Conservation (phyloP, 2,113 vertebrate species). For the Notothenia rossii region DNA sequence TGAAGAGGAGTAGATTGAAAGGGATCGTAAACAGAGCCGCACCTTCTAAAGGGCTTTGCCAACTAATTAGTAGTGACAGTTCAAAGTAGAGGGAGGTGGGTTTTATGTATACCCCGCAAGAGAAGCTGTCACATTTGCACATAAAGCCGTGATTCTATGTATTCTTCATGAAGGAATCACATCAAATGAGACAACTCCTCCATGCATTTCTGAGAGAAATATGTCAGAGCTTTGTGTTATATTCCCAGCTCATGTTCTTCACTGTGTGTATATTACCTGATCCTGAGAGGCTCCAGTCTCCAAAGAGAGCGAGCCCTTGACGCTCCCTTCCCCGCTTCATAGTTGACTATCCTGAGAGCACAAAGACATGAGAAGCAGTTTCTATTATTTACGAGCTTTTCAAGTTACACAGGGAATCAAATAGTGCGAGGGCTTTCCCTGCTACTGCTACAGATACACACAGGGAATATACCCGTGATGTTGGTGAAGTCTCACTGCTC, state of each 20-base stretch:
- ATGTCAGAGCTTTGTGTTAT: neutral
- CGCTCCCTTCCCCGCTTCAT: conserved; percentile 92
- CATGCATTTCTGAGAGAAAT: neutral
- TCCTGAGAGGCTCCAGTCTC: conserved; percentile 95
- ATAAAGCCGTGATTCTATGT: conserved; percentile 9
- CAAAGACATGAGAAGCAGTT: conserved; percentile 7
- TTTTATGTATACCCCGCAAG: conserved; percentile 29
- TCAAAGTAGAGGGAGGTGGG: conserved; percentile 1
- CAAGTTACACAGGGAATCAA: conserved; percentile 5
- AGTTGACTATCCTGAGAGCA: conserved; percentile 89
- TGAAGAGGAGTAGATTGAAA: conserved; percentile 32
- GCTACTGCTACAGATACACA: neutral
- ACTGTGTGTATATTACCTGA: conserved; percentile 88
- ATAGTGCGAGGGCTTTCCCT: neutral
- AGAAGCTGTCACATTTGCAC: neutral
- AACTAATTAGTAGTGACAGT: conserved; percentile 56
- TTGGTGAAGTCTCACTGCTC: neutral
- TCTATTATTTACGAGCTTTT: conserved; percentile 4
- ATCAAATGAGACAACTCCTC: conserved; percentile 5
- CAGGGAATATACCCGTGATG: neutral
- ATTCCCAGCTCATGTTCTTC: neutral
- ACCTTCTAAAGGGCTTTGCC: conserved; percentile 26
- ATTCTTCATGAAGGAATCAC: neutral
- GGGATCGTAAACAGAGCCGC: conserved; percentile 46
- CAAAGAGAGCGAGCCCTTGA: conserved; percentile 92